A percentile compares a stretch with the other conserved stretches of the same genome.
These are phyloP conservation scores for Semibalanus balanoides DNA, from an alignment of 1,140 invertebrate species.

Conservation along the genomic window DNA sequence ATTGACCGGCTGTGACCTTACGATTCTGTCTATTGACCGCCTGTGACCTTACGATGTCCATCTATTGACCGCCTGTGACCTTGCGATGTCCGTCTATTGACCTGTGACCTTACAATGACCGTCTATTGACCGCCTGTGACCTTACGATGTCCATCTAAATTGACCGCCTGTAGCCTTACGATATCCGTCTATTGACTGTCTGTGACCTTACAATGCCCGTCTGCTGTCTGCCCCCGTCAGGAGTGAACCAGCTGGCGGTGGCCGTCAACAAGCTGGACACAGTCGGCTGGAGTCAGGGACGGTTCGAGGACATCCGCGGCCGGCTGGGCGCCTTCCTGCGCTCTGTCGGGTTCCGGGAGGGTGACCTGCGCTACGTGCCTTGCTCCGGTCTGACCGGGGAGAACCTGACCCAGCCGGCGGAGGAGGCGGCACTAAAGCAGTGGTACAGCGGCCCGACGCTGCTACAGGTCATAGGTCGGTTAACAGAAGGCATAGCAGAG, in stretches of 20 bases:
- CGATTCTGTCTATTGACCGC: no score
- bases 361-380: constrained; percentile 78
- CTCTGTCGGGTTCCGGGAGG: constrained; percentile 85
- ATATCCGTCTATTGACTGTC: no score
- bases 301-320: constrained; percentile 71
- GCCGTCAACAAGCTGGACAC: constrained; percentile 77
- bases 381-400: constrained; percentile 90
- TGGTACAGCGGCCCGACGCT: constrained; percentile 80
- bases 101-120: no score
- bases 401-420: constrained; percentile 59
- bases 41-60: no score
- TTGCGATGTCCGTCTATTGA: no score
- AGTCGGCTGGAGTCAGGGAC: constrained; percentile 56
- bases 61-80: no score
- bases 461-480: constrained; percentile 60
- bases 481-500: no score
- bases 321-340: constrained; percentile 81
- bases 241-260: constrained; percentile 69
- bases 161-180: no score
- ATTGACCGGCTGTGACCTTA: no score
- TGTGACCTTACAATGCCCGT: no score
- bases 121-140: no score
- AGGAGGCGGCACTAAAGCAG: constrained; percentile 45
- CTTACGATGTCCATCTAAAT: no score
- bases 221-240: constrained; percentile 26